phyloP scores from a whole-genome alignment of 2,797 vertebrate species.

The Peromyscus eremicus region DNA sequence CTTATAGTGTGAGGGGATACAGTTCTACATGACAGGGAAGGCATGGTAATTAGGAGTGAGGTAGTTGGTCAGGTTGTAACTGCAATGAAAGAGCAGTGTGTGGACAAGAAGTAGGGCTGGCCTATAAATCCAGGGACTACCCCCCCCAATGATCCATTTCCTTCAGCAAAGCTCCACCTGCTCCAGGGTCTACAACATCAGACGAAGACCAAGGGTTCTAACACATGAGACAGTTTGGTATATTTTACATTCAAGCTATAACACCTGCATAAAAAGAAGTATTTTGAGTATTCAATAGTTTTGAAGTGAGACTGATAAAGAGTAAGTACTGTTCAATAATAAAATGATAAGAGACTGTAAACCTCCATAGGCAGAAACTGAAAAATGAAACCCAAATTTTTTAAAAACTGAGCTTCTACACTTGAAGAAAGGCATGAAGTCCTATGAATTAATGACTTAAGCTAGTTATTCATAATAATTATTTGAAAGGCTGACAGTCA shows the following conservation, averaged over 20 bases:
- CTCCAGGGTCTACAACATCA: not conserved
- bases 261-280: not conserved
- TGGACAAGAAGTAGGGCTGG: not conserved
- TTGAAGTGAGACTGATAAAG: not conserved
- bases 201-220: not conserved
- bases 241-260: not conserved
- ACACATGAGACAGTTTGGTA: not conserved
- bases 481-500: not conserved
- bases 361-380: not conserved
- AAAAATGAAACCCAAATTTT: not conserved
- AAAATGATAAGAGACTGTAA: not conserved
- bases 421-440: not conserved
- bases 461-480: not conserved
- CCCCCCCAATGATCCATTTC: not conserved
- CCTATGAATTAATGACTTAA: not conserved
- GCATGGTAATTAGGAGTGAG: not conserved
- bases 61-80: too few relatives aligned
- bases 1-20: not conserved
- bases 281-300: not conserved
- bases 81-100: not conserved
- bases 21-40: not conserved
- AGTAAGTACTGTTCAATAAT: not conserved
- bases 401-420: not conserved
- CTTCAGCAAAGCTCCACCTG: not conserved
- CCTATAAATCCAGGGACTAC: not conserved